These are phyloP conservation scores for Turnix velox DNA, from an alignment of 2,113 vertebrate genomes.

Conservation along the genomic window DNA sequence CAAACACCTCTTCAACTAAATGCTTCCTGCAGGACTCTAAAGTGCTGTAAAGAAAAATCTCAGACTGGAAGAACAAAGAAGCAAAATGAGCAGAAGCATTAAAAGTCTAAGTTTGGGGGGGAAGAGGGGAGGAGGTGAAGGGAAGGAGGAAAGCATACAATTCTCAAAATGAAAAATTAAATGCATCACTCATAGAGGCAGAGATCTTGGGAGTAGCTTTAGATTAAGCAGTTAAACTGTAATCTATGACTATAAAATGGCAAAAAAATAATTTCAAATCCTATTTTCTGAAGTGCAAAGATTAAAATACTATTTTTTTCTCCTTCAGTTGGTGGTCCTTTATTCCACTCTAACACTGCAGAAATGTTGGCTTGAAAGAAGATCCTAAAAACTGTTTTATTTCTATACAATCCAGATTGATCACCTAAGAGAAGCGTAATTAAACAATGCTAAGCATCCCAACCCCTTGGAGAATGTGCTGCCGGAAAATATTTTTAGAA, in stretches of 20 bases:
- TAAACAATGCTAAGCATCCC: slow-evolving; percentile 69
- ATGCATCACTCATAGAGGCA: background rate
- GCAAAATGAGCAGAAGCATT: background rate
- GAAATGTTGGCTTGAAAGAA: background rate
- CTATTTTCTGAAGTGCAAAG: slow-evolving; percentile 52
- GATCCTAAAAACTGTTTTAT: slow-evolving; percentile 32
- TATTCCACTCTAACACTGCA: background rate
- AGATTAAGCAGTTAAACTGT: slow-evolving; percentile 37
- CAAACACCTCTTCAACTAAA: background rate
- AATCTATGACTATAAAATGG: background rate
- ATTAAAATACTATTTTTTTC: slow-evolving; percentile 58
- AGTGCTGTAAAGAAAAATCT: background rate
- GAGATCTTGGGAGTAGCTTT: background rate
- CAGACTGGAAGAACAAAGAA: background rate
- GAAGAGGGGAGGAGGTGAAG: accelerated
- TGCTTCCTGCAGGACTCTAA: background rate
- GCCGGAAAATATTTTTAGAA: slow-evolving; percentile 80
- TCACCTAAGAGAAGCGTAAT: slow-evolving; percentile 68
- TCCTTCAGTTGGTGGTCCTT: background rate
- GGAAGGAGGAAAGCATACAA: background rate
- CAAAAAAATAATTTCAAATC: slow-evolving; percentile 26
- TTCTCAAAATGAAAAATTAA: background rate
- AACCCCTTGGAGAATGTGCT: slow-evolving; percentile 58
- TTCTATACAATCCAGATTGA: slow-evolving; percentile 49
- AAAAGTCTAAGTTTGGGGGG: background rate